phyloP scores from a whole-genome alignment of 2,888 invertebrate species.

The Ormyrus nitidulus region DNA sequence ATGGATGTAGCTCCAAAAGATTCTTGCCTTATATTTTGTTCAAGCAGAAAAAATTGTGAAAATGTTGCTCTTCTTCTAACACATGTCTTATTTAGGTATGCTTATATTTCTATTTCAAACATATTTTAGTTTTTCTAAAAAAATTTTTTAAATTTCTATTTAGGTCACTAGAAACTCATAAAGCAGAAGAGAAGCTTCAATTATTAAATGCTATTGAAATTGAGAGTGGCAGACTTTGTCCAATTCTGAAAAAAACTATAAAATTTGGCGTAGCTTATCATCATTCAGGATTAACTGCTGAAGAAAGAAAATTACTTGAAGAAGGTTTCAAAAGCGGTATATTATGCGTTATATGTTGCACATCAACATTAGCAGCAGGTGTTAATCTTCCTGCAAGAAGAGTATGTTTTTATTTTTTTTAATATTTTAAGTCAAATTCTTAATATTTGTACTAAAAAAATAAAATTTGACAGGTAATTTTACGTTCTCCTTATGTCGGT shows the following conservation, averaged over 20 bases:
- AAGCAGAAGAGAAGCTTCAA: conserved; percentile 78
- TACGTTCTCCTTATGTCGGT: conserved; percentile 91
- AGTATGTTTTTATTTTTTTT: conserved; percentile 68
- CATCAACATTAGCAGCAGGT: conserved; percentile 97
- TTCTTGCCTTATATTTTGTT: conserved; percentile 92
- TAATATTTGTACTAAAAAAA: conserved; percentile 2
- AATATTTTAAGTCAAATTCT: conserved; percentile 79
- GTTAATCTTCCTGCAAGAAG: conserved; percentile 96
- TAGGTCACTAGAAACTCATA: conserved; percentile 78
- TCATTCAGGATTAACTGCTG: conserved; percentile 92
- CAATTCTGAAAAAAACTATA: conserved; percentile 82
- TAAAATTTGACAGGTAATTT: conserved; percentile 78
- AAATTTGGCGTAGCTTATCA: conserved; percentile 94
- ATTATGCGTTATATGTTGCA: conserved; percentile 94
- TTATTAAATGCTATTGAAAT: conserved; percentile 80
- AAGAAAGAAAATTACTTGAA: conserved; percentile 91
- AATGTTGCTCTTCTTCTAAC: conserved; percentile 89
- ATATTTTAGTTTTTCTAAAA: background rate
- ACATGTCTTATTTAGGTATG: conserved; percentile 77
- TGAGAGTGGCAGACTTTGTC: conserved; percentile 82
- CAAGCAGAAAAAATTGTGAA: conserved; percentile 92
- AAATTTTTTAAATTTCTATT: too few relatives aligned
- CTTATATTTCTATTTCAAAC: background rate
- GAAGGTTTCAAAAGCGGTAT: conserved; percentile 88
- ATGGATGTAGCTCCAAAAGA: conserved; percentile 87